Evolutionary conservation across 2,797 vertebrate species (phyloP).

Genomic region (Spheniscus humboldti): DNA sequence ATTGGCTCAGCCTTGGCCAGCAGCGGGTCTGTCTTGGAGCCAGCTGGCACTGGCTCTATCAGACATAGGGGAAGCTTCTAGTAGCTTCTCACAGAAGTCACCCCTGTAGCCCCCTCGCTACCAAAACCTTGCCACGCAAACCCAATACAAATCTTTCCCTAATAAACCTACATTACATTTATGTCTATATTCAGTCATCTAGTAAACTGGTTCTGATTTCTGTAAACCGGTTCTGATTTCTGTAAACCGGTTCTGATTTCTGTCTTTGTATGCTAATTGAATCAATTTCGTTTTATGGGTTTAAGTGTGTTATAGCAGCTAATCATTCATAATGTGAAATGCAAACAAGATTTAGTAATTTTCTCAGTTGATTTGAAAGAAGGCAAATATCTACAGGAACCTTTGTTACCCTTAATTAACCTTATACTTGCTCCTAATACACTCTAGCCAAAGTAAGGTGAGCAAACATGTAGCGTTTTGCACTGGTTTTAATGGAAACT

Average conservation of each 20-base stretch:
- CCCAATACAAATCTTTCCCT: background rate
- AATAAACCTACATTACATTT: background rate
- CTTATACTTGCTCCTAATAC: background rate
- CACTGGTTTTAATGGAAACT: background rate
- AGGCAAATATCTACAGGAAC: background rate
- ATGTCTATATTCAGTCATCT: background rate
- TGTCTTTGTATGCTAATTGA: background rate
- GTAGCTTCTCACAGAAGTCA: too few relatives aligned
- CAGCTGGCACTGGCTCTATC: too few relatives aligned
- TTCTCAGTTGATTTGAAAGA: background rate
- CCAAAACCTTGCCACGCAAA: too few relatives aligned
- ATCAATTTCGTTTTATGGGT: background rate
- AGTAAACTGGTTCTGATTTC: background rate
- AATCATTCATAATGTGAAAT: background rate
- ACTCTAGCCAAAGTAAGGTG: background rate
- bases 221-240: background rate
- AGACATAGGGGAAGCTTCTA: too few relatives aligned
- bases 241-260: background rate
- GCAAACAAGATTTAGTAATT: background rate
- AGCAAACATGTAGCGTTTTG: background rate
- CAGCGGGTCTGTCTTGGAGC: too few relatives aligned
- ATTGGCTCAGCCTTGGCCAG: too few relatives aligned
- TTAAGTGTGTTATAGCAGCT: background rate
- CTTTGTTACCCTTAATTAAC: background rate
- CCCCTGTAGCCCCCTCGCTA: too few relatives aligned